Evolutionary conservation across 2,888 invertebrate genomes (phyloP).

Genomic region (Heliconius hortense): DNA sequence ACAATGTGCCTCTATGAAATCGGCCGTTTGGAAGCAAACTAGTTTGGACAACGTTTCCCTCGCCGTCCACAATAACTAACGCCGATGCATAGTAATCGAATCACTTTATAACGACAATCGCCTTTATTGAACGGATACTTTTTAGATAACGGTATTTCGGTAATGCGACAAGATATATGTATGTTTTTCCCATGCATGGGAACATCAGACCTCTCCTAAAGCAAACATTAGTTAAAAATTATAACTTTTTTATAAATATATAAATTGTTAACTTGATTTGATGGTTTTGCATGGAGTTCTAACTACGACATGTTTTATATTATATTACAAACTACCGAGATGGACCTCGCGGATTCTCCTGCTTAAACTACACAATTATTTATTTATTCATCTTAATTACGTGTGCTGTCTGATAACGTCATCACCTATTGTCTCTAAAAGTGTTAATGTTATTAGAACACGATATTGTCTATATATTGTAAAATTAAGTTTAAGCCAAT

Average conservation of each 20-base stretch:
- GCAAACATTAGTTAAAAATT: neutral
- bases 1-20: conserved; percentile 71
- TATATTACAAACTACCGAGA: too few species aligned
- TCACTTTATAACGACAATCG: conserved; percentile 67
- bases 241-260: conserved; percentile 1
- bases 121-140: conserved; percentile 66
- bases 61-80: conserved; percentile 54
- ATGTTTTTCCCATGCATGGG: conserved; percentile 37
- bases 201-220: conserved; percentile 15
- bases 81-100: conserved; percentile 74
- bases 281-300: neutral
- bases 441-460: too few species aligned
- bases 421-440: too few species aligned
- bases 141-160: conserved; percentile 56
- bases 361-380: too few species aligned
- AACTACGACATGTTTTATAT: neutral
- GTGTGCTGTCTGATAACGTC: too few species aligned
- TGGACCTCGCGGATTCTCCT: too few species aligned
- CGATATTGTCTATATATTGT: too few species aligned
- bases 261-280: neutral
- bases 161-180: conserved; percentile 35
- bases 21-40: conserved; percentile 73
- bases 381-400: too few species aligned
- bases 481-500: too few species aligned
- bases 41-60: conserved; percentile 72